These are phyloP conservation scores for Hydroisotoma schaefferi DNA, from an alignment of 2,888 invertebrate genomes.

Conservation along the genomic window DNA sequence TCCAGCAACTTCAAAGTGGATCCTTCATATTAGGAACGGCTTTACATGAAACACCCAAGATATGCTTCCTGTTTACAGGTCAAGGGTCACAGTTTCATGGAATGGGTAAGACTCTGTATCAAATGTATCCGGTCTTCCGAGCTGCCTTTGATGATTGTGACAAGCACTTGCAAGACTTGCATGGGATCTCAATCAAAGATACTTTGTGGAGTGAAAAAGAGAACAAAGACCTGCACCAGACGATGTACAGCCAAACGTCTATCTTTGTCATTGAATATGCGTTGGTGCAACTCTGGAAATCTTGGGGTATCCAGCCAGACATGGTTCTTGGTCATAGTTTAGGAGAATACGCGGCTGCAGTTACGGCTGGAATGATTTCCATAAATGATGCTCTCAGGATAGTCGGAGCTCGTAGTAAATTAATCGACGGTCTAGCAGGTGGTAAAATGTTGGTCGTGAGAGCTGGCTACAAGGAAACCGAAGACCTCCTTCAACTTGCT, in stretches of 20 bases:
- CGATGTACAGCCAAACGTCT: conserved; percentile 11
- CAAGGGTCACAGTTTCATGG: conserved; percentile 28
- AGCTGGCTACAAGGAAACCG: conserved; percentile 17
- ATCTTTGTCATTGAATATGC: conserved; percentile 15
- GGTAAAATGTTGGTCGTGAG: conserved; percentile 35
- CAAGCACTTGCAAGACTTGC: neutral
- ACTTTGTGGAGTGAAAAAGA: conserved; percentile 7
- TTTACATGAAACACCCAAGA: conserved; percentile 2
- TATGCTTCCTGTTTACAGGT: conserved; percentile 34
- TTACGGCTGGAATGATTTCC: conserved; percentile 22
- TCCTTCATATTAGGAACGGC: neutral
- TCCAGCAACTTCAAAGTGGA: neutral
- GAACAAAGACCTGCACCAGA: neutral
- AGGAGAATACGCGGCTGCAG: conserved; percentile 35
- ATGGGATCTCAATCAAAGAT: conserved; percentile 9
- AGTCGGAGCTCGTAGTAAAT: conserved; percentile 29
- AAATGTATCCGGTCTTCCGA: conserved; percentile 8
- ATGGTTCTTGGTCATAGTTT: conserved; percentile 32
- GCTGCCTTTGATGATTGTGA: conserved; percentile 5
- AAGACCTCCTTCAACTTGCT: conserved; percentile 11
- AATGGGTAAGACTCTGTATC: conserved; percentile 25
- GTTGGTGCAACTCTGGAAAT: conserved; percentile 8
- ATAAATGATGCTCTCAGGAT: conserved; percentile 31
- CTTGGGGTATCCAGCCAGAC: conserved; percentile 12
- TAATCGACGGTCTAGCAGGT: conserved; percentile 21